These are phyloP conservation scores for Myotis myotis DNA, from an alignment of 2,797 vertebrate genomes.

Conservation along the genomic window DNA sequence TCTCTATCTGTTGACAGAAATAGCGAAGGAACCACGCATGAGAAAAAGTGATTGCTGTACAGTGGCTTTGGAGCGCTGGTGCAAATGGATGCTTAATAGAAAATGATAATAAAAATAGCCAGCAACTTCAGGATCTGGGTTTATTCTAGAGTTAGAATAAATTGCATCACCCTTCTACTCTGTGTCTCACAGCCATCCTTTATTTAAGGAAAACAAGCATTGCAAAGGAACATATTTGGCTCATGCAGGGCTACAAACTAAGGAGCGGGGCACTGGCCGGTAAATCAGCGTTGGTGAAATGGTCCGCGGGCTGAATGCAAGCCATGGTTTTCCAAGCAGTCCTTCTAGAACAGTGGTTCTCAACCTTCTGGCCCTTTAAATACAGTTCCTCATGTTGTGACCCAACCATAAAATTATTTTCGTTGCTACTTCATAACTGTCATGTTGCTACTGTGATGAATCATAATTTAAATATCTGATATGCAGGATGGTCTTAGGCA, in stretches of 20 bases:
- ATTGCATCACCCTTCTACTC: neutral
- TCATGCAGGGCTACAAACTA: conserved; percentile 33
- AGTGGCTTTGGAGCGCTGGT: neutral
- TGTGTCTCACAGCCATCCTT: neutral
- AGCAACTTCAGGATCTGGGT: neutral
- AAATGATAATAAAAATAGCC: neutral
- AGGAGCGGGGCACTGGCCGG: neutral
- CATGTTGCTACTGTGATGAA: too few relatives aligned
- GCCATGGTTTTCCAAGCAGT: conserved; percentile 45
- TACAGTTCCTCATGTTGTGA: too few relatives aligned
- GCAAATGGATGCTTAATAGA: neutral
- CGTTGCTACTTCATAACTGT: too few relatives aligned
- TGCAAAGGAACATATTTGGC: conserved; percentile 50
- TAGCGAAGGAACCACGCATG: neutral
- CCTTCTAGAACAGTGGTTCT: neutral
- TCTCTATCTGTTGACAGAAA: neutral
- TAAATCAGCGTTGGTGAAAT: conserved; percentile 14
- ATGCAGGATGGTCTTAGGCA: too few relatives aligned
- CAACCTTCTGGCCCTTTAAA: too few relatives aligned
- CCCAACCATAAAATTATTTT: too few relatives aligned
- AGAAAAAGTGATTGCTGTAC: neutral
- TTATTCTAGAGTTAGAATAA: neutral
- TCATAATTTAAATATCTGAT: too few relatives aligned
- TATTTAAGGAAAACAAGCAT: neutral
- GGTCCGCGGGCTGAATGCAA: neutral